Evolutionary conservation across 92 coral and sea anemone genomes (phyloP).

Genomic region (Nematostella vectensis): DNA sequence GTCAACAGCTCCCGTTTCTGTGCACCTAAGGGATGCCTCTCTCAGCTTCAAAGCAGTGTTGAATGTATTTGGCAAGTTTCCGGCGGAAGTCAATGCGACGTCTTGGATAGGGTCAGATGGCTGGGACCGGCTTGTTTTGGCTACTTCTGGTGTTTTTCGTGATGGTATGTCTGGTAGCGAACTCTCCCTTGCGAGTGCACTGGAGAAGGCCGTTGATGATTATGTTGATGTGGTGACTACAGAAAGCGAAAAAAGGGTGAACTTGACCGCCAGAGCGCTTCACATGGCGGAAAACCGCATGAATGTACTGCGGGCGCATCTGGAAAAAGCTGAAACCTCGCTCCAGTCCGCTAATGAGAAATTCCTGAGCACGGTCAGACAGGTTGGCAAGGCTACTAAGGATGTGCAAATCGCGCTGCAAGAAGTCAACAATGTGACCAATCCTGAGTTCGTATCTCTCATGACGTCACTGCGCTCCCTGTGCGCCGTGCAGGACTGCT

Average conservation of each 20-base stretch:
- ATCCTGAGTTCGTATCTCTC: slow-evolving; percentile 25
- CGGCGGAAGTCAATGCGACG: slow-evolving; percentile 21
- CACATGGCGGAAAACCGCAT: slow-evolving; percentile 4
- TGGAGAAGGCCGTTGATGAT: slow-evolving; percentile 25
- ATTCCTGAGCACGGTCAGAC: slow-evolving; percentile 15
- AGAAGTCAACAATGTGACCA: slow-evolving; percentile 11
- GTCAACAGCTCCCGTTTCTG: too few relatives aligned
- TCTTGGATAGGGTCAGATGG: slow-evolving; percentile 11
- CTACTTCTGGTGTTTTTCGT: slow-evolving; percentile 25
- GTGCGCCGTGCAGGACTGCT: slow-evolving; percentile 43
- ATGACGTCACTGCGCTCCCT: slow-evolving; percentile 25
- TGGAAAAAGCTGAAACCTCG: background rate
- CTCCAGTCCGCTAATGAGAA: slow-evolving; percentile 3
- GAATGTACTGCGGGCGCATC: background rate
- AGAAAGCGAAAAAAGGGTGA: slow-evolving; percentile 3
- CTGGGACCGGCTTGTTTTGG: slow-evolving; percentile 41
- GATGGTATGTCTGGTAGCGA: background rate
- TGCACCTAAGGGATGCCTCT: too few relatives aligned
- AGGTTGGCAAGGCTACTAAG: slow-evolving; percentile 11
- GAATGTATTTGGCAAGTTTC: slow-evolving; percentile 29
- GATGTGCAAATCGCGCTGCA: slow-evolving; percentile 12
- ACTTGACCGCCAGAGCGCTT: slow-evolving; percentile 2
- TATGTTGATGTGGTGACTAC: slow-evolving; percentile 13
- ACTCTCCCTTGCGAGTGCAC: slow-evolving; percentile 11
- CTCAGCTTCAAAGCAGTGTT: too few relatives aligned